These are phyloP conservation scores for Leptinotarsa undecemlineata DNA, from an alignment of 1,140 invertebrate genomes.

Conservation along the genomic window DNA sequence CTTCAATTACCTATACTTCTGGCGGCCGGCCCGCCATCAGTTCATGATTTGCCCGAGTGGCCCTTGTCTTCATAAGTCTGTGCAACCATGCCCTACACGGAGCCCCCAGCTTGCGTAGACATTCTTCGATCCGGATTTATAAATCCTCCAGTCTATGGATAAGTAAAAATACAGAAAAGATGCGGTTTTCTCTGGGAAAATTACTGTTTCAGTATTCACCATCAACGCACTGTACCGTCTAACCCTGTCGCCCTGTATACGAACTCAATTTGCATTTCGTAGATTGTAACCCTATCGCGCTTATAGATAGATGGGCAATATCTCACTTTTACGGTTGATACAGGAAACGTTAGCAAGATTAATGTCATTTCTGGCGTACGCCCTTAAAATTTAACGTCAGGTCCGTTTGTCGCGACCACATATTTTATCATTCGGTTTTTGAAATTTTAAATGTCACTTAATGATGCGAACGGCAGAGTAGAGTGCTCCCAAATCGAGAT, in stretches of 20 bases:
- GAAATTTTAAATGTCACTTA: slow-evolving; percentile 41
- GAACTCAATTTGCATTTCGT: slow-evolving; percentile 15
- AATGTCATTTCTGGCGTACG: slow-evolving; percentile 35
- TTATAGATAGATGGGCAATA: slow-evolving; percentile 35
- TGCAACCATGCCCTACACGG: too few relatives aligned
- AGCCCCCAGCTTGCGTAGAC: too few relatives aligned
- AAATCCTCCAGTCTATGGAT: too few relatives aligned
- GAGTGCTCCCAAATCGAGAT: not conserved
- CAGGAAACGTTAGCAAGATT: slow-evolving; percentile 43
- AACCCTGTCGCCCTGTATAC: not conserved
- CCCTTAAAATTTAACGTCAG: slow-evolving; percentile 36
- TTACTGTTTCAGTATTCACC: not conserved
- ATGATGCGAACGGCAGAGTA: slow-evolving; percentile 24
- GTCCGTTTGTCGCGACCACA: slow-evolving; percentile 9
- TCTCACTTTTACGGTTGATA: slow-evolving; percentile 45
- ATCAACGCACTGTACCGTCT: not conserved
- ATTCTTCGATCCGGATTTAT: too few relatives aligned
- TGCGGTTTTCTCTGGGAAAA: too few relatives aligned
- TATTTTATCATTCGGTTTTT: slow-evolving; percentile 42
- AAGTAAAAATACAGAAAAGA: too few relatives aligned
- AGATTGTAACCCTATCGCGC: slow-evolving; percentile 14
- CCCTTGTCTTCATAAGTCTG: too few relatives aligned
- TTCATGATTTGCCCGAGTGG: too few relatives aligned
- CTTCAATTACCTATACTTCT: too few relatives aligned
- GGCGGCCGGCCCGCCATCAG: too few relatives aligned